phyloP scores from a whole-genome alignment of 2,888 invertebrate genomes.

The Gryllus longicercus region DNA sequence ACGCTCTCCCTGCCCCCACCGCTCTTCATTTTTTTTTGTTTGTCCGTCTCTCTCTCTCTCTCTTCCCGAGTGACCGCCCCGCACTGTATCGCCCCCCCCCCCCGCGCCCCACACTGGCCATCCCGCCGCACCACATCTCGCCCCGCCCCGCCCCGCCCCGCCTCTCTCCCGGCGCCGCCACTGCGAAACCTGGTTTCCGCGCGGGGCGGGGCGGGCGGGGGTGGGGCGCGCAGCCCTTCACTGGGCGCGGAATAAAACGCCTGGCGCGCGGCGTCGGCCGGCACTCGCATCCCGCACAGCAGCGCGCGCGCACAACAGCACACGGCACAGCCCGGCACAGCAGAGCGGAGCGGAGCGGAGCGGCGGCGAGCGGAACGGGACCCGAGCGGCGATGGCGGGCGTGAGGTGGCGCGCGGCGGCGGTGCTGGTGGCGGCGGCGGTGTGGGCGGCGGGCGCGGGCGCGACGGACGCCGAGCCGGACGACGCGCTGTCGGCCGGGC shows the following conservation, averaged over 20 bases:
- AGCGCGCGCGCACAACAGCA: background rate
- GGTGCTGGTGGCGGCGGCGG: background rate
- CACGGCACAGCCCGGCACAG: background rate
- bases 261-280: background rate
- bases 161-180: background rate
- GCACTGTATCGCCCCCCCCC: background rate
- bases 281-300: background rate
- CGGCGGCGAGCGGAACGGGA: background rate
- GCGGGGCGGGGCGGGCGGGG: background rate
- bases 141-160: too few species aligned
- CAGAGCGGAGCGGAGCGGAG: background rate
- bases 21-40: background rate
- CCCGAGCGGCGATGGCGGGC: background rate
- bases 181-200: background rate
- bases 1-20: background rate
- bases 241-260: background rate
- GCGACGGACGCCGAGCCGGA: background rate
- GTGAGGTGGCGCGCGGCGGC: background rate
- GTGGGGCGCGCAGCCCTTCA: background rate
- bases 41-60: slow-evolving; percentile 21
- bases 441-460: background rate
- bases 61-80: background rate
- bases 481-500: background rate
- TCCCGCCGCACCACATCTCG: background rate
- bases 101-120: background rate